Conservation (phyloP, 2,888 invertebrate genomes). For the Flexamia atlantica region DNA sequence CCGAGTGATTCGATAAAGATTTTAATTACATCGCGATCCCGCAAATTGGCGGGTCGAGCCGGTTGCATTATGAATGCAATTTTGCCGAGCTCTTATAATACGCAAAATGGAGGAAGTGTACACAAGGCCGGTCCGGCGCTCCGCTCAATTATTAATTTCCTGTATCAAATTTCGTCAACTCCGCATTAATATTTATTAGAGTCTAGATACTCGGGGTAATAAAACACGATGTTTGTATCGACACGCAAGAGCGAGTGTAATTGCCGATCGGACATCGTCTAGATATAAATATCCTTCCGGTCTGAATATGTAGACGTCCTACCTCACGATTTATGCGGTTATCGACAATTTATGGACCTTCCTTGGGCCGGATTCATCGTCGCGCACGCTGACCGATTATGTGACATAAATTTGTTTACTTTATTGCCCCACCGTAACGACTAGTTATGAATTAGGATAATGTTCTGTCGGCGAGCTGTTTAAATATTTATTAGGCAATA, state of each 20-base stretch:
- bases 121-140: constrained; percentile 31
- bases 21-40: constrained; percentile 9
- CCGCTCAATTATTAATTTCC: constrained; percentile 57
- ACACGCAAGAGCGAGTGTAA: constrained; percentile 21
- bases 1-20: constrained; percentile 16
- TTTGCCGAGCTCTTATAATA: constrained; percentile 25
- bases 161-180: constrained; percentile 52
- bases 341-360: constrained; percentile 36
- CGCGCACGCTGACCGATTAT: constrained; percentile 26
- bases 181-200: constrained; percentile 52
- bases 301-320: constrained; percentile 22
- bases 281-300: constrained; percentile 33
- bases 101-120: constrained; percentile 52
- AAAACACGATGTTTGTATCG: constrained; percentile 36
- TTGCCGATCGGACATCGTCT: constrained; percentile 40
- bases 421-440: constrained; percentile 29
- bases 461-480: constrained; percentile 42
- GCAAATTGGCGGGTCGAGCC: constrained; percentile 24
- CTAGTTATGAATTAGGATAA: constrained; percentile 42
- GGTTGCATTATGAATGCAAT: constrained; percentile 49
- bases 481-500: constrained; percentile 57
- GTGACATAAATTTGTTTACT: constrained; percentile 56
- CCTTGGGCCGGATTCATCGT: constrained; percentile 24
- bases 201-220: constrained; percentile 2
- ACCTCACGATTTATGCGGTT: constrained; percentile 14